These are phyloP conservation scores for Drosophila grimshawi DNA, from an alignment of 1,140 invertebrate species.

Conservation along the genomic window DNA sequence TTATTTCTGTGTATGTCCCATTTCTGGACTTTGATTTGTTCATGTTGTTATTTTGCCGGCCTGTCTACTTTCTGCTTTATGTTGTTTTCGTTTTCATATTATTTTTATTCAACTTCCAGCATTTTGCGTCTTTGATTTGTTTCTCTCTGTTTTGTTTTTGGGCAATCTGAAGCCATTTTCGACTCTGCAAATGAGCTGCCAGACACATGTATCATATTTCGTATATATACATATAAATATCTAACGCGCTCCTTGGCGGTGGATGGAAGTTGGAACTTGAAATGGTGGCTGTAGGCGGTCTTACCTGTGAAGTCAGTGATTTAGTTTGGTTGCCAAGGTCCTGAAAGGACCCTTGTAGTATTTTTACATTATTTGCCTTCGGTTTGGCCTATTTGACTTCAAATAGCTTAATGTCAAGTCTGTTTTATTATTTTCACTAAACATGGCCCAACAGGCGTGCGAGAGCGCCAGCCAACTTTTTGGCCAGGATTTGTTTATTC, in stretches of 20 bases:
- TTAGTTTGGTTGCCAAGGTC: constrained; percentile 7
- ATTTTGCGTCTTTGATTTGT: constrained; percentile 60
- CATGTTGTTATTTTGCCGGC: constrained; percentile 13
- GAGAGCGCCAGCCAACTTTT: not conserved
- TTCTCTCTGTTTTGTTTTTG: constrained; percentile 48
- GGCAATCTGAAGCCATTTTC: constrained; percentile 13
- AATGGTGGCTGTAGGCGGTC: not conserved
- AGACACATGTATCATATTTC: constrained; percentile 1
- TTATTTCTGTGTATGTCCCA: constrained; percentile 31
- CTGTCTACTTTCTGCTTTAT: constrained; percentile 20
- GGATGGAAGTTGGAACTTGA: too few species aligned
- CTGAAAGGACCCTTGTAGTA: not conserved
- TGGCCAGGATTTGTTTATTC: constrained; percentile 66
- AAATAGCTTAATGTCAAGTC: constrained; percentile 39
- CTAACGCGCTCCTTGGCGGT: too few species aligned
- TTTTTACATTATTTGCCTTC: constrained; percentile 34
- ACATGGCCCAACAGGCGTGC: constrained; percentile 38
- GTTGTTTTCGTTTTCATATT: constrained; percentile 31
- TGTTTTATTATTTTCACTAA: constrained; percentile 36
- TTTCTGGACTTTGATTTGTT: constrained; percentile 48
- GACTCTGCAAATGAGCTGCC: constrained; percentile 15
- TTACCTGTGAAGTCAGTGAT: constrained; percentile 20
- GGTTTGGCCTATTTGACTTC: constrained; percentile 23
- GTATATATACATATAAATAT: not conserved
- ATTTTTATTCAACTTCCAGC: constrained; percentile 35